phyloP scores from a whole-genome alignment of 1,140 invertebrate species.

The Aleiodes sp. region DNA sequence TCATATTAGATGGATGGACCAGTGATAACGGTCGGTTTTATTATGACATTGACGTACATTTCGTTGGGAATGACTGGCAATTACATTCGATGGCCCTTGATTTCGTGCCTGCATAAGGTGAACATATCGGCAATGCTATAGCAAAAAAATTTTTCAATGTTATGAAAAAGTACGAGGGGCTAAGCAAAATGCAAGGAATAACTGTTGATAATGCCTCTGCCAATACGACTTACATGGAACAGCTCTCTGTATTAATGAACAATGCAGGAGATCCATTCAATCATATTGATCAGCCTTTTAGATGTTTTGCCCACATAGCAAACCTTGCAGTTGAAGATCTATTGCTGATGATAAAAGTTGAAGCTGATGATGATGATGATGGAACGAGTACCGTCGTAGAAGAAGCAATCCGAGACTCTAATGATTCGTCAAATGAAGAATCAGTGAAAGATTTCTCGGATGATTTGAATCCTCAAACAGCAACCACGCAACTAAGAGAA shows the following conservation, averaged over 20 bases:
- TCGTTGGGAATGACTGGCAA: slow-evolving; percentile 30
- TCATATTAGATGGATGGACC: too few relatives aligned
- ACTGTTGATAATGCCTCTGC: slow-evolving; percentile 29
- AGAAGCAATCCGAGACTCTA: background rate
- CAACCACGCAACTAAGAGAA: background rate
- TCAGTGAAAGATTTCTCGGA: background rate
- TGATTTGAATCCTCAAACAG: background rate
- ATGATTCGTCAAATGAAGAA: background rate
- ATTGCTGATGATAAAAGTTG: background rate
- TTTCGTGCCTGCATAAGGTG: slow-evolving; percentile 23
- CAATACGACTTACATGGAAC: slow-evolving; percentile 26
- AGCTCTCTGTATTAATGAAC: slow-evolving; percentile 5
- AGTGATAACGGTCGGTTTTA: too few relatives aligned
- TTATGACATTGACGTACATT: background rate
- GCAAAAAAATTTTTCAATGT: slow-evolving; percentile 16
- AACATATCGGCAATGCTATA: slow-evolving; percentile 27
- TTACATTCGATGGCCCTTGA: slow-evolving; percentile 26
- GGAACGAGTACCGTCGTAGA: background rate
- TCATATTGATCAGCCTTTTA: background rate
- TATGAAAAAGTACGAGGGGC: slow-evolving; percentile 2
- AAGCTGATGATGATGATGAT: background rate
- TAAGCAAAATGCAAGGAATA: slow-evolving; percentile 31
- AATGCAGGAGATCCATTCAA: background rate
- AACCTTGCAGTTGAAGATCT: background rate
- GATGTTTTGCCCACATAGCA: slow-evolving; percentile 8